Conservation (phyloP, 53 echinoderm and acorn worm genomes). For the Holothuria scabra region DNA sequence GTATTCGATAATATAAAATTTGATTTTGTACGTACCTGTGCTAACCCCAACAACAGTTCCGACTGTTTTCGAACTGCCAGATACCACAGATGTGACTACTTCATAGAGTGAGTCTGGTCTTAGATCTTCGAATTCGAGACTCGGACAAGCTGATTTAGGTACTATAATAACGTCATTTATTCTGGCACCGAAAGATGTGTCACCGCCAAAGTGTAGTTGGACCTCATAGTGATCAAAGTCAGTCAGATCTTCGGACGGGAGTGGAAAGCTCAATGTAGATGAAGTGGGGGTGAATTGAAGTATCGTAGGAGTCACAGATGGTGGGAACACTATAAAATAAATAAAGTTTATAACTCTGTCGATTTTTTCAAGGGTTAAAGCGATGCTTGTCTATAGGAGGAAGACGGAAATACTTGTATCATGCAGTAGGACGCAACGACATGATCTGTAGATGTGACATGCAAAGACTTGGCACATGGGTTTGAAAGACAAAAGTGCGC, state of each 20-base stretch:
- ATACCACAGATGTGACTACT: constrained; percentile 3
- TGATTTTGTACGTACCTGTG: neutral
- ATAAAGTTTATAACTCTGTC: no score
- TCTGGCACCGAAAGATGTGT: constrained; percentile 12
- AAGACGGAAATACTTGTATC: no score
- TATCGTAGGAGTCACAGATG: neutral
- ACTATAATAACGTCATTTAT: neutral
- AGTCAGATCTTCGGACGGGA: constrained; percentile 42
- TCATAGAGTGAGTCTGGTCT: constrained; percentile 21
- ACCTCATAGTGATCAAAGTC: constrained; percentile 47
- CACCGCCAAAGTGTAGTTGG: constrained; percentile 23
- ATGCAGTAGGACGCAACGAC: no score
- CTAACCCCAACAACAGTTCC: constrained; percentile 22
- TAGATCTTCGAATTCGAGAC: neutral
- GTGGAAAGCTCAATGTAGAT: constrained; percentile 3
- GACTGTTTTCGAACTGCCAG: neutral
- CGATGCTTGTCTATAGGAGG: no score
- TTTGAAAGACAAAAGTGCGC: no score
- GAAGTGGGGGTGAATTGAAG: neutral
- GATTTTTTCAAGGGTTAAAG: no score
- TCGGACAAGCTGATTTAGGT: neutral
- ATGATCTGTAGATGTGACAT: no score
- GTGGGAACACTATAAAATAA: constrained; percentile 4
- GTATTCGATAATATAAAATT: no score
- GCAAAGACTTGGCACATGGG: no score